Percentiles rank a stretch among this genome's conserved stretches.
phyloP scores from a whole-genome alignment of 2,888 invertebrate species.

The Agrotis exclamationis region DNA sequence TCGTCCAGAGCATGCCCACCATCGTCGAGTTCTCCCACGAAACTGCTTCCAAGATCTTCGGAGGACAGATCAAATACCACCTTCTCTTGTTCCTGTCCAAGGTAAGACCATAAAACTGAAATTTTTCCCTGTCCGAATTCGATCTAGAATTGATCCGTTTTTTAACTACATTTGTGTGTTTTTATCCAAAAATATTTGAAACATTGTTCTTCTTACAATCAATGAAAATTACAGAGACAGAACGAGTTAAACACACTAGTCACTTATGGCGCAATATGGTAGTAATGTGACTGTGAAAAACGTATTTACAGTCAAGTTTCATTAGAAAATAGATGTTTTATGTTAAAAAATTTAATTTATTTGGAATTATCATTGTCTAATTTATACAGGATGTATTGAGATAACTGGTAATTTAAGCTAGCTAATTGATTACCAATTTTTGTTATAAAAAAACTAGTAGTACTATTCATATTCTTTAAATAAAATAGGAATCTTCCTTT shows the following conservation, averaged over 20 bases:
- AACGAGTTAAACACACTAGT: background rate
- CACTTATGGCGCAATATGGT: background rate
- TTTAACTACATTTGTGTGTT: background rate
- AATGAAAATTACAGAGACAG: background rate
- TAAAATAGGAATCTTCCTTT: background rate
- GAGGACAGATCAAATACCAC: slow-evolving; percentile 99
- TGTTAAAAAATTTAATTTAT: background rate
- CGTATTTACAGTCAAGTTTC: no score
- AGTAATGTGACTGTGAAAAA: background rate
- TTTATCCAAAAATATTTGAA: background rate
- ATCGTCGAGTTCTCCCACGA: slow-evolving; percentile 99
- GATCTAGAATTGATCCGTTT: no score
- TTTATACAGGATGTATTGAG: background rate
- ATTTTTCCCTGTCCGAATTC: no score
- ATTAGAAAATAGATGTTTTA: no score
- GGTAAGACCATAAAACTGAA: slow-evolving; percentile 73
- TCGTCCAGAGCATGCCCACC: slow-evolving; percentile 96
- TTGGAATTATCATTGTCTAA: background rate
- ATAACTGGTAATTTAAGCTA: background rate
- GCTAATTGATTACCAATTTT: background rate
- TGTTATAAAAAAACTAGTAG: background rate
- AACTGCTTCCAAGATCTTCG: slow-evolving; percentile 99
- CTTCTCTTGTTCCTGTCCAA: slow-evolving; percentile 98
- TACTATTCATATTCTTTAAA: no score
- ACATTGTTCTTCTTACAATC: background rate